Conservation (phyloP, 2,113 vertebrate species). For the Syngnathus scovelli region DNA sequence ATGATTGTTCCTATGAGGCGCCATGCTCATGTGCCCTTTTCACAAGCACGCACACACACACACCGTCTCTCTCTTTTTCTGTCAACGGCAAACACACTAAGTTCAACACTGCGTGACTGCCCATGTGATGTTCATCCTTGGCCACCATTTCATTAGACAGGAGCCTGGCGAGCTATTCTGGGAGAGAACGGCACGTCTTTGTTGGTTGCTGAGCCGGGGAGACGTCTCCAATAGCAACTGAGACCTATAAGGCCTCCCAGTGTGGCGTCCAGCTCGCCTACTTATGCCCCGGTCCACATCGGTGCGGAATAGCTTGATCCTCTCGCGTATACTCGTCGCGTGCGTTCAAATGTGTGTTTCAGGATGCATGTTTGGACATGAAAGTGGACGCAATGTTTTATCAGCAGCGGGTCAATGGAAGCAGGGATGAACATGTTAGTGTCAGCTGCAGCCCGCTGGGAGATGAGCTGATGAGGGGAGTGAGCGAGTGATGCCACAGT, state of each 20-base stretch:
- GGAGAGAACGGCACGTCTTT: constrained; percentile 52
- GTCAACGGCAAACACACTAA: constrained; percentile 41
- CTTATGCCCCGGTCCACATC: constrained; percentile 12
- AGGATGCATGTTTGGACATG: constrained; percentile 16
- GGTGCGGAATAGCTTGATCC: neutral
- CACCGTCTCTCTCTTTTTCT: neutral
- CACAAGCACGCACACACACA: neutral
- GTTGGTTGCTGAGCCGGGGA: constrained; percentile 45
- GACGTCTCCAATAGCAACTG: constrained; percentile 63
- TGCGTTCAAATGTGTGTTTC: constrained; percentile 24
- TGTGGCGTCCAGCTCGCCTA: constrained; percentile 22
- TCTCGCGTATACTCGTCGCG: neutral
- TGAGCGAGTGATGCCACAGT: constrained; percentile 66
- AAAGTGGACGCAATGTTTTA: constrained; percentile 39
- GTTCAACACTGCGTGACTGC: constrained; percentile 42
- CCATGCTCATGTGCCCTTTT: constrained; percentile 1
- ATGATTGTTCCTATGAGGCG: constrained; percentile 22
- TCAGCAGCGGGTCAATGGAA: constrained; percentile 45
- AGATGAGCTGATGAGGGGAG: constrained; percentile 52
- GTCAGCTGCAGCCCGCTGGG: constrained; percentile 50
- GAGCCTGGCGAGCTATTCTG: constrained; percentile 54
- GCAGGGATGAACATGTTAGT: constrained; percentile 63
- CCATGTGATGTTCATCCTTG: constrained; percentile 51
- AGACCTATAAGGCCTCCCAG: constrained; percentile 46
- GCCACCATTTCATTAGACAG: constrained; percentile 49